Percentiles rank a stretch among this genome's conserved stretches.
Evolutionary conservation across 64 coral and sea anemone species (phyloP).

Genomic region (Stichodactyla helianthus): DNA sequence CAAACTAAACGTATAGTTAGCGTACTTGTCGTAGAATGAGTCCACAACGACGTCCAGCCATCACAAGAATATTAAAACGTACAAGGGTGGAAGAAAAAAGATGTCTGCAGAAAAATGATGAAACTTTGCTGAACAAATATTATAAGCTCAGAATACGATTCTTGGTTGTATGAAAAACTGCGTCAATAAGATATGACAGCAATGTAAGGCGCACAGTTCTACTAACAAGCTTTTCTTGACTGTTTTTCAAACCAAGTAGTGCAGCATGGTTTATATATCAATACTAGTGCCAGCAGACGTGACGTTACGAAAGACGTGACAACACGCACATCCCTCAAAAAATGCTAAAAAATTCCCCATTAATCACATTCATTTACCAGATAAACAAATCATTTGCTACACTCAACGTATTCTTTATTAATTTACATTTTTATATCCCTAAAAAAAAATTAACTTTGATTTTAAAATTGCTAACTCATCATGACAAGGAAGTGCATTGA

Average conservation of each 20-base stretch:
- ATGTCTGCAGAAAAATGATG: too few species aligned
- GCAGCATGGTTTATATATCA: not conserved
- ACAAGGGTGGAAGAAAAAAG: not conserved
- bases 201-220: not conserved
- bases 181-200: not conserved
- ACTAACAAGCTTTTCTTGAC: not conserved
- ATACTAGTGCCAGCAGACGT: not conserved
- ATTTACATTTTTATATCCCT: not conserved
- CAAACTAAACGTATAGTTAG: not conserved
- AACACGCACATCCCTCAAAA: not conserved
- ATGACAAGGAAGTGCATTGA: not conserved
- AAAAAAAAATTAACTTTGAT: not conserved
- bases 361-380: not conserved
- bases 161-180: not conserved
- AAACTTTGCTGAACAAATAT: not conserved
- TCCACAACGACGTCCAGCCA: conserved; percentile 8
- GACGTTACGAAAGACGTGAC: not conserved
- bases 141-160: not conserved
- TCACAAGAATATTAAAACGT: not conserved
- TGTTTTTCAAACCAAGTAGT: not conserved
- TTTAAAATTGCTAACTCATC: not conserved
- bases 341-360: not conserved
- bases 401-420: not conserved
- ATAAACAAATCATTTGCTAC: not conserved
- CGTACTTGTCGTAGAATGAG: conserved; percentile 16